A percentile compares a stretch with the other conserved stretches of the same genome.
phyloP scores from a whole-genome alignment of 2,888 invertebrate genomes.

The Anaspis maculata region DNA sequence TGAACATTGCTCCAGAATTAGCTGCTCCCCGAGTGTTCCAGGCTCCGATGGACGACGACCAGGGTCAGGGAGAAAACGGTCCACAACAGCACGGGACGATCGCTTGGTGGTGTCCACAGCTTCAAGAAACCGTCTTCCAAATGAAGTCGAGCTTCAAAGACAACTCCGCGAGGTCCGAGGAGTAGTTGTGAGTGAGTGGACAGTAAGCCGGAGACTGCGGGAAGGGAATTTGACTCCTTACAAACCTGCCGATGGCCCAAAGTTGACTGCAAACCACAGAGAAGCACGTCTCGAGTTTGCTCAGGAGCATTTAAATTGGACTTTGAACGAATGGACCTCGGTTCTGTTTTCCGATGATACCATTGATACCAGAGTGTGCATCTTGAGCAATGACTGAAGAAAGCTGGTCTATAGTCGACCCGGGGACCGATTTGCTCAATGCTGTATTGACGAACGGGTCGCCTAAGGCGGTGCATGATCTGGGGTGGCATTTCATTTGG shows the following conservation, averaged over 20 bases:
- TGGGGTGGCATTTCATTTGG: constrained; percentile 2
- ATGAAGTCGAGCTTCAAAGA: constrained; percentile 6
- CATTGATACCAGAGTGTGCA: constrained; percentile 17
- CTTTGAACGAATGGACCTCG: constrained; percentile 10
- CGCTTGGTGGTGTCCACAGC: constrained; percentile 1
- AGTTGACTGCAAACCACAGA: constrained; percentile 18
- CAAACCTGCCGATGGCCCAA: constrained; percentile 17
- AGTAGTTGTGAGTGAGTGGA: constrained; percentile 19
- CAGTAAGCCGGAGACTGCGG: constrained; percentile 19
- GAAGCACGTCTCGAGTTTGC: constrained; percentile 19
- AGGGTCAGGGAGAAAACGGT: constrained; percentile 1
- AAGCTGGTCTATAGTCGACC: constrained; percentile 2
- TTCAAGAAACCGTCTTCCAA: not conserved
- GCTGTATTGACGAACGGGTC: not conserved
- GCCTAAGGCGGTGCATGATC: constrained; percentile 7
- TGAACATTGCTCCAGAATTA: not conserved
- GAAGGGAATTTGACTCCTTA: constrained; percentile 17
- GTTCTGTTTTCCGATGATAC: constrained; percentile 20
- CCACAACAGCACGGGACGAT: constrained; percentile 2
- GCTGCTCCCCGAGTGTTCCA: not conserved
- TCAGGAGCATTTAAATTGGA: constrained; percentile 20
- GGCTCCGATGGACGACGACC: not conserved
- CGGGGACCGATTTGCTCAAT: not conserved
- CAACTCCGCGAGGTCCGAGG: constrained; percentile 14
- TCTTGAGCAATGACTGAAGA: constrained; percentile 3